phyloP scores from a whole-genome alignment of 2,888 invertebrate genomes.

The Polietes domitor region DNA sequence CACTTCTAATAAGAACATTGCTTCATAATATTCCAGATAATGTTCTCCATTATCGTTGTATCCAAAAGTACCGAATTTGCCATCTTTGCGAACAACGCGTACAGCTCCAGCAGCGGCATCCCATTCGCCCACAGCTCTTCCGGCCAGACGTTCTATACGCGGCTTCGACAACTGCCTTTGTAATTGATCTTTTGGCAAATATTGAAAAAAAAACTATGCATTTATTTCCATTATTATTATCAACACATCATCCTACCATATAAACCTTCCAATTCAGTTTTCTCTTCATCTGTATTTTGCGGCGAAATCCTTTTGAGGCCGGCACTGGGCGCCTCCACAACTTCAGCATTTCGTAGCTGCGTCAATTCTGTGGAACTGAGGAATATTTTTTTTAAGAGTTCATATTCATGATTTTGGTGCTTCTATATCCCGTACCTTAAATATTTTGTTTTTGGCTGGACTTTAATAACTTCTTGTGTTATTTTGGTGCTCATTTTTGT shows the following conservation, averaged over 20 bases:
- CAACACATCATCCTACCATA: constrained; percentile 72
- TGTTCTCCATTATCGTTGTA: constrained; percentile 72
- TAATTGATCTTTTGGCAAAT: constrained; percentile 72
- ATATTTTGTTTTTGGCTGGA: constrained; percentile 70
- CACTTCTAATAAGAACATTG: constrained; percentile 77
- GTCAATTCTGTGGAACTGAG: constrained; percentile 72
- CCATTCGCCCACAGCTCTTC: constrained; percentile 76
- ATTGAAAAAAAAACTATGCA: too few species aligned
- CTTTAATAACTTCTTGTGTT: constrained; percentile 62
- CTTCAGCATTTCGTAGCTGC: constrained; percentile 70
- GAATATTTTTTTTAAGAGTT: not conserved
- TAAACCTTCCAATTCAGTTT: constrained; percentile 70
- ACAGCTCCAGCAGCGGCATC: constrained; percentile 72
- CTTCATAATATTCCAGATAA: constrained; percentile 77
- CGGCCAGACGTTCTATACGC: constrained; percentile 75
- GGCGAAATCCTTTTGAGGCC: constrained; percentile 74
- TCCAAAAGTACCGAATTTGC: constrained; percentile 78
- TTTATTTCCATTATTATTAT: not conserved
- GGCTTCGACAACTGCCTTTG: constrained; percentile 72
- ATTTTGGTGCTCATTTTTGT: constrained; percentile 12
- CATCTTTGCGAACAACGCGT: constrained; percentile 76
- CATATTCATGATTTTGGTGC: not conserved
- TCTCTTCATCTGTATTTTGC: constrained; percentile 70
- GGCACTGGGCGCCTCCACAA: constrained; percentile 63
- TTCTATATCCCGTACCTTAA: constrained; percentile 71